Percentiles rank a stretch among this genome's conserved stretches.
Evolutionary conservation across 2,113 vertebrate species (phyloP).

Genomic region (Pelvicachromis taeniatus): DNA sequence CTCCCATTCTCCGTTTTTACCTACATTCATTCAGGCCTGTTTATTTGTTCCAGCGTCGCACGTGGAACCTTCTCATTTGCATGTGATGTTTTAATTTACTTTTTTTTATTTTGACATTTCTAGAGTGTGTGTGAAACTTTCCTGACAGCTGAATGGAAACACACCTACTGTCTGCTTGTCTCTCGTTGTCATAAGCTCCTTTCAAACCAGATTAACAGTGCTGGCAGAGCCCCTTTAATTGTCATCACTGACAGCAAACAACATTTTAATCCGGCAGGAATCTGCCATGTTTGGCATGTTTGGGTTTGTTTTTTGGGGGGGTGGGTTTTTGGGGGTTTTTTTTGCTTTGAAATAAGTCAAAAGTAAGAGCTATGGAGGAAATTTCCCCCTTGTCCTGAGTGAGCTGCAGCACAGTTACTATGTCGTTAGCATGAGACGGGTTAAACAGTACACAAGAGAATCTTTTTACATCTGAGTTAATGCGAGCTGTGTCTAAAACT

Average conservation of each 20-base stretch:
- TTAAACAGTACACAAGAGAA: background rate
- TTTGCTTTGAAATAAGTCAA: background rate
- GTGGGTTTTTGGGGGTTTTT: background rate
- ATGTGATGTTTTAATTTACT: background rate
- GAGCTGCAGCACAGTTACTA: background rate
- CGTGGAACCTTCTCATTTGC: background rate
- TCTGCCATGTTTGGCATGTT: constrained; percentile 29
- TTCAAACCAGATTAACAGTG: constrained; percentile 28
- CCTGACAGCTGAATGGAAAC: constrained; percentile 34
- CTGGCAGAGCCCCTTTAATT: constrained; percentile 20
- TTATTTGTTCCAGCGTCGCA: background rate
- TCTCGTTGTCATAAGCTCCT: constrained; percentile 16
- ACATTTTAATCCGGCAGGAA: constrained; percentile 16
- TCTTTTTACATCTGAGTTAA: background rate
- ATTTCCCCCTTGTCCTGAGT: background rate
- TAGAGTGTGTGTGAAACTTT: background rate
- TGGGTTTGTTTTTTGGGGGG: background rate
- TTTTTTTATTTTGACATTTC: constrained; percentile 12
- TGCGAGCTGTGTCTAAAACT: background rate
- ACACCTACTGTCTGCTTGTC: constrained; percentile 10
- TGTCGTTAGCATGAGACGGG: background rate
- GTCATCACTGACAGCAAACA: constrained; percentile 7
- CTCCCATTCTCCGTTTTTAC: background rate
- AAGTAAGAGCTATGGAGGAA: background rate
- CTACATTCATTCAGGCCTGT: background rate